These are phyloP conservation scores for Threskiornis aethiopicus DNA, from an alignment of 2,797 vertebrate genomes.

Conservation along the genomic window DNA sequence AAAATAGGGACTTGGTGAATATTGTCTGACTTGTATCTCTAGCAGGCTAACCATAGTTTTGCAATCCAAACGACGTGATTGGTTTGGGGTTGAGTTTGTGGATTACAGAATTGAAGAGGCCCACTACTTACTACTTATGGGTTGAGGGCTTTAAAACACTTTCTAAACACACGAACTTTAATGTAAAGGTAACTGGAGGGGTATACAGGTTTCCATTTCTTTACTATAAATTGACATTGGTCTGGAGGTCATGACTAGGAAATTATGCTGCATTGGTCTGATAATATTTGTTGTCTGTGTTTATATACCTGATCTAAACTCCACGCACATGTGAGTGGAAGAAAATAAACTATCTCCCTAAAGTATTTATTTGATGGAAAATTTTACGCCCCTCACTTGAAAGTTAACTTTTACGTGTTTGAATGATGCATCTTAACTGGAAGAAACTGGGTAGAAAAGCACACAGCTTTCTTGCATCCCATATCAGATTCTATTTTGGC, in stretches of 20 bases:
- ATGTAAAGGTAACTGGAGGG: background rate
- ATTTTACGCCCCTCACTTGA: background rate
- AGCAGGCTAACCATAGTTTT: background rate
- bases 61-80: background rate
- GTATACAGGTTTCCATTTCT: background rate
- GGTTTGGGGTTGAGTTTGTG: background rate
- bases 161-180: background rate
- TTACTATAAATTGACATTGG: background rate
- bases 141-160: slow-evolving; percentile 31
- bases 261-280: background rate
- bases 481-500: background rate
- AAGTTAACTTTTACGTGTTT: background rate
- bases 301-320: background rate
- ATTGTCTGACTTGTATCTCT: background rate
- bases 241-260: background rate
- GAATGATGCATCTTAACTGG: background rate
- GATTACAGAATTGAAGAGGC: background rate
- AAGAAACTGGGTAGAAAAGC: background rate
- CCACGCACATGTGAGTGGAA: background rate
- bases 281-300: background rate
- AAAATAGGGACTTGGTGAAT: slow-evolving; percentile 29
- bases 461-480: background rate
- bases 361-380: slow-evolving; percentile 19
- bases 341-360: background rate
- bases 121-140: background rate